Percentiles rank a stretch among this genome's conserved stretches.
Evolutionary conservation across 2,888 invertebrate genomes (phyloP).

Genomic region (Campopleginae sp.): DNA sequence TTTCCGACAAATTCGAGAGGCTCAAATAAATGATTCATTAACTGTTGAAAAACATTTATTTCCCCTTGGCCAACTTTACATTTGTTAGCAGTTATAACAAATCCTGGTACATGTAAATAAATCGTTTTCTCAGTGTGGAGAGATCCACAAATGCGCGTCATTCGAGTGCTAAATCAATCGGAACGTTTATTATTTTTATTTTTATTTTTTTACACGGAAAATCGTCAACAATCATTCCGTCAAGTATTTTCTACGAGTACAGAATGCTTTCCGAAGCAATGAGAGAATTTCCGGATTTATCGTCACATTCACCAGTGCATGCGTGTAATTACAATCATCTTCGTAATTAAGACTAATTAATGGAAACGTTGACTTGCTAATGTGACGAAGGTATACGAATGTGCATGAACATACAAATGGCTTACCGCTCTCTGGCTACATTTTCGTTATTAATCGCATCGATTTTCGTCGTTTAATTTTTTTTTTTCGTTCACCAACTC

Average conservation of each 20-base stretch:
- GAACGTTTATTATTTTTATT: conserved; percentile 37
- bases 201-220: conserved; percentile 39
- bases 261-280: background rate
- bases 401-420: background rate
- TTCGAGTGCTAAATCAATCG: conserved; percentile 28
- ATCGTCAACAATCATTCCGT: conserved; percentile 24
- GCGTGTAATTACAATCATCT: conserved; percentile 2
- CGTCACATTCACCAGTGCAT: background rate
- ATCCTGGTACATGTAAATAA: too few relatives aligned
- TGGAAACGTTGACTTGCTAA: background rate
- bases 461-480: too few relatives aligned
- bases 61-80: too few relatives aligned
- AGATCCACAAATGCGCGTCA: background rate
- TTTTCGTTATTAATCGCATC: background rate
- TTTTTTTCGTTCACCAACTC: background rate
- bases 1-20: too few relatives aligned
- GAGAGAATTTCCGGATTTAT: conserved; percentile 16
- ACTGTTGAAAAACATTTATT: too few relatives aligned
- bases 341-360: background rate
- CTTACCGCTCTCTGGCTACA: background rate
- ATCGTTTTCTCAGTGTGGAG: too few relatives aligned
- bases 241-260: background rate
- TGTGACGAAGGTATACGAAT: background rate
- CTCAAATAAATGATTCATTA: too few relatives aligned
- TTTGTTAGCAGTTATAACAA: too few relatives aligned